phyloP scores from a whole-genome alignment of 2,797 vertebrate genomes.

The Semotilus atromaculatus region DNA sequence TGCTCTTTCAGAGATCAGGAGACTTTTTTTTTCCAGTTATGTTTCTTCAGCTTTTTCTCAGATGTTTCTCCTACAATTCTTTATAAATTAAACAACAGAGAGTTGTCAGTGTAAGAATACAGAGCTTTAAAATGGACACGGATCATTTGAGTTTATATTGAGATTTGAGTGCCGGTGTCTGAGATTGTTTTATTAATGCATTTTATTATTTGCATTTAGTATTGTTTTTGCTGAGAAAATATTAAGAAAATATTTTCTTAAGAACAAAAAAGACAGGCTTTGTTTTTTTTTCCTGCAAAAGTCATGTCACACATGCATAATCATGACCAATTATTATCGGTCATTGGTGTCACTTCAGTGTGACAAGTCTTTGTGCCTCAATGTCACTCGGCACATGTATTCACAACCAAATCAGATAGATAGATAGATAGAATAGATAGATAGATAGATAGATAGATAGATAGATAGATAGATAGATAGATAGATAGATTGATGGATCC shows the following conservation, averaged over 20 bases:
- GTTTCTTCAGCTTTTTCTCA: neutral
- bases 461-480: too few relatives aligned
- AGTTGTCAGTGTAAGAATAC: too few relatives aligned
- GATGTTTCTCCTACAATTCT: neutral
- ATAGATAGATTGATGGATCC: too few relatives aligned
- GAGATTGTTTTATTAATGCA: neutral
- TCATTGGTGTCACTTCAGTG: neutral
- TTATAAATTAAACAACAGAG: neutral
- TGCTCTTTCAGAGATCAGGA: conserved; percentile 1
- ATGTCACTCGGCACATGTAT: conserved; percentile 39
- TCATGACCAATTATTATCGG: neutral
- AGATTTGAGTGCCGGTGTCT: neutral
- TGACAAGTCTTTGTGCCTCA: conserved; percentile 43
- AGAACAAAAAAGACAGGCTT: too few relatives aligned
- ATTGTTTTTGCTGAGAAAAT: neutral
- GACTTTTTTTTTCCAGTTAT: neutral
- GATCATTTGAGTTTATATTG: neutral
- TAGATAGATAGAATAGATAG: too few relatives aligned
- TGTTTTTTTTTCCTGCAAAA: neutral
- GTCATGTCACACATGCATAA: neutral
- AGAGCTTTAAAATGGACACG: neutral
- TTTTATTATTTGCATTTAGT: neutral
- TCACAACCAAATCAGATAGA: neutral
- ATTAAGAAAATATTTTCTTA: too few relatives aligned
- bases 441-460: rapidly evolving